phyloP scores from a whole-genome alignment of 2,888 invertebrate species.

The Gasteruption jaculator region DNA sequence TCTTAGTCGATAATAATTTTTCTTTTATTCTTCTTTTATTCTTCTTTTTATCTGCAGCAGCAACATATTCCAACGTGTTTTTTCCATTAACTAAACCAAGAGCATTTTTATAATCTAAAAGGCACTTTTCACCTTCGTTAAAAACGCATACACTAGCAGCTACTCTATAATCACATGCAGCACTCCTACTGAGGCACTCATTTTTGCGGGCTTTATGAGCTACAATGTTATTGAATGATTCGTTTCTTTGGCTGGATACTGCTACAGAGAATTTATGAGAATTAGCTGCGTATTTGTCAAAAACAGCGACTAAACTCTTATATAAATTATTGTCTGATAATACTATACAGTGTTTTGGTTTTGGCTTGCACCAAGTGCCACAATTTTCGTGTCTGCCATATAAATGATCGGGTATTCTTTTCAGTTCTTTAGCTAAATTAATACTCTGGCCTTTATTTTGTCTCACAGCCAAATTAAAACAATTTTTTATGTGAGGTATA shows the following conservation, averaged over 20 bases:
- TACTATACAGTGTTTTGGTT: slow-evolving; percentile 6
- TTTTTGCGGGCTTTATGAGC: slow-evolving; percentile 25
- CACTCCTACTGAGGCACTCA: slow-evolving; percentile 17
- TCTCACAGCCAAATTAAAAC: slow-evolving; percentile 15
- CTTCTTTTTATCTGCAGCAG: slow-evolving; percentile 8
- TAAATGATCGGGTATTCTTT: slow-evolving; percentile 19
- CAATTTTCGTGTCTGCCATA: slow-evolving; percentile 18
- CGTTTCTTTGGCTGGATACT: slow-evolving; percentile 26
- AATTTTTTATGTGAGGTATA: slow-evolving; percentile 20
- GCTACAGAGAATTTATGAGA: slow-evolving; percentile 22
- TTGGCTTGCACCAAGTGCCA: slow-evolving; percentile 16
- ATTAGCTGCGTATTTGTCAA: slow-evolving; percentile 22
- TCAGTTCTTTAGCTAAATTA: slow-evolving; percentile 13
- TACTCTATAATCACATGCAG: no score
- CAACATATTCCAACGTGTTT: slow-evolving; percentile 10
- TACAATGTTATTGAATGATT: slow-evolving; percentile 26
- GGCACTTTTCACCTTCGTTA: slow-evolving; percentile 18
- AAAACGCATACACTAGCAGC: slow-evolving; percentile 13
- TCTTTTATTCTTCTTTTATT: slow-evolving; percentile 11
- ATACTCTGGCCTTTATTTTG: slow-evolving; percentile 14
- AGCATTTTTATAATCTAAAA: slow-evolving; percentile 13
- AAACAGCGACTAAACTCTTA: slow-evolving; percentile 14
- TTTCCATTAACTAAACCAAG: slow-evolving; percentile 3
- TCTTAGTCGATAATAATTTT: slow-evolving; percentile 11
- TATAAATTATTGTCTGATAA: slow-evolving; percentile 10